Conservation (phyloP, 2,113 vertebrate genomes). For the Semnopithecus entellus region DNA sequence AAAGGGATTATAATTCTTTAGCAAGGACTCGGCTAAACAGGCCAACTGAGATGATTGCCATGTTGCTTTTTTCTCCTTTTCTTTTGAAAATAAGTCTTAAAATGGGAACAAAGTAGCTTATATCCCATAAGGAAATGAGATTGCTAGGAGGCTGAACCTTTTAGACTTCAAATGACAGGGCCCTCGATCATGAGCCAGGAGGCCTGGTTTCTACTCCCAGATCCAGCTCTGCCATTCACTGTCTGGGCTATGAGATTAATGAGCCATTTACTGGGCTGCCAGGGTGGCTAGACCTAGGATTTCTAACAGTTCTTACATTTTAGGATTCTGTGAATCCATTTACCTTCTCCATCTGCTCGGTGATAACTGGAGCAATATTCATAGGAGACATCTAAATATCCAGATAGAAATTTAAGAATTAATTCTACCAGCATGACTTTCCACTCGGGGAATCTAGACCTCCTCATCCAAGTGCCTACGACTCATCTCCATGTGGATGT, state of each 20-base stretch:
- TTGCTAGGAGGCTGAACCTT: neutral
- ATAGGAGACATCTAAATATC: neutral
- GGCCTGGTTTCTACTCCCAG: neutral
- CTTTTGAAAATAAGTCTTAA: constrained; percentile 18
- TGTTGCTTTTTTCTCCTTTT: neutral
- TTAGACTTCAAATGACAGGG: neutral
- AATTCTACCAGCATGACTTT: neutral
- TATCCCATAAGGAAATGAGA: neutral
- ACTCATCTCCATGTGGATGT: neutral
- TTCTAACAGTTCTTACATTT: neutral
- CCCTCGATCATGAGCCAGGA: neutral
- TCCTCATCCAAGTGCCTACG: neutral
- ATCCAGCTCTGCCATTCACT: neutral
- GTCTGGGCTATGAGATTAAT: neutral
- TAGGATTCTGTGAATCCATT: neutral
- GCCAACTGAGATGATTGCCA: neutral
- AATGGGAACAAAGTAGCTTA: neutral
- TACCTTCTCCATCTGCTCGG: neutral
- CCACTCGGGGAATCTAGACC: neutral
- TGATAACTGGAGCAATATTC: neutral
- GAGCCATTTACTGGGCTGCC: neutral
- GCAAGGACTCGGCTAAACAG: neutral
- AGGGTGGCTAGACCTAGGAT: neutral
- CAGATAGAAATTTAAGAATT: neutral
- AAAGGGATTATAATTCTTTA: neutral